A percentile compares a stretch with the other conserved stretches of the same genome.
Conservation (phyloP, 2,113 vertebrate species). For the Dolichotis patagonum region DNA sequence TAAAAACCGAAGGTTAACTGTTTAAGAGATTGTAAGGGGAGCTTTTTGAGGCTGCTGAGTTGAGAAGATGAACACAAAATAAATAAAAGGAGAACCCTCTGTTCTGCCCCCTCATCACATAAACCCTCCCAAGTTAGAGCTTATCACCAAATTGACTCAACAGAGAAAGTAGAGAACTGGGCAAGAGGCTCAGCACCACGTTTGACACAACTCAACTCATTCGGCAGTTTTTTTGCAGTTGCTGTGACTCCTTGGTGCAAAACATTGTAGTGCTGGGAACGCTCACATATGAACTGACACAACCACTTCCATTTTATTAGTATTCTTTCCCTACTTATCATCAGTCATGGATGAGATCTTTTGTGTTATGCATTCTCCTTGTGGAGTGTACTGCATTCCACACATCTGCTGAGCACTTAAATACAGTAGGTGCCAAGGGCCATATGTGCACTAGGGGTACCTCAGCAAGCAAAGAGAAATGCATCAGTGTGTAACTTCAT, state of each 20-base stretch:
- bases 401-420: neutral
- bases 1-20: neutral
- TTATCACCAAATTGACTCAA: neutral
- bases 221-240: neutral
- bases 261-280: neutral
- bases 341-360: neutral
- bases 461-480: neutral
- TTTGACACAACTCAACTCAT: neutral
- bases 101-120: neutral
- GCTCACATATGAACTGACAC: neutral
- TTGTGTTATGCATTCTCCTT: neutral
- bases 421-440: neutral
- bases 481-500: neutral
- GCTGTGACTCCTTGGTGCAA: neutral
- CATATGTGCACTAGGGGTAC: neutral
- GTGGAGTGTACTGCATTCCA: neutral
- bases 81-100: neutral
- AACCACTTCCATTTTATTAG: neutral
- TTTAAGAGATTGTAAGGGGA: neutral
- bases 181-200: accelerated
- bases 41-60: neutral
- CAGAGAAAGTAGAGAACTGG: neutral
- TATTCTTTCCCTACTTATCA: neutral
- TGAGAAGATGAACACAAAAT: slow-evolving; percentile 26
- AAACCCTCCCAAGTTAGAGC: neutral